Evolutionary conservation across 2,797 vertebrate genomes (phyloP).

Genomic region (Miichthys miiuy): DNA sequence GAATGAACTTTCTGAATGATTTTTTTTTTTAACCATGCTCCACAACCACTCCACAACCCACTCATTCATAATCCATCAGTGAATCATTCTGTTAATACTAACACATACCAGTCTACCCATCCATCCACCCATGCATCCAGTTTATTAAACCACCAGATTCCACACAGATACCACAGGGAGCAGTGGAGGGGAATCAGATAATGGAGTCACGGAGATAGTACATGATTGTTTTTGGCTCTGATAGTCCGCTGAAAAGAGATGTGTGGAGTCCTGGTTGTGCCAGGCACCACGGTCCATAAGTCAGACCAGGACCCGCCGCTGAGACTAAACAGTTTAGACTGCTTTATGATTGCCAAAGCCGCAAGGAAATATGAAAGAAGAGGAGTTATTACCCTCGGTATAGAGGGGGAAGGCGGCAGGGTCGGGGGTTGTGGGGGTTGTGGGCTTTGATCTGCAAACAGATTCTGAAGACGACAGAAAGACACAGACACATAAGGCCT

Average conservation of each 20-base stretch:
- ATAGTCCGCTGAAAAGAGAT: constrained; percentile 4
- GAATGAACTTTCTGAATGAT: no score
- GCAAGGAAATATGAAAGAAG: constrained; percentile 80
- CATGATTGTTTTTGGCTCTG: constrained; percentile 47
- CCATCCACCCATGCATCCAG: background rate
- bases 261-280: constrained; percentile 58
- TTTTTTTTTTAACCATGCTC: no score
- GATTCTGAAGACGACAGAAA: constrained; percentile 65
- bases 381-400: constrained; percentile 72
- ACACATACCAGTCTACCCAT: background rate
- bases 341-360: constrained; percentile 76
- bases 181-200: constrained; percentile 33
- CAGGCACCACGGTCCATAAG: constrained; percentile 68
- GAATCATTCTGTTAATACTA: constrained; percentile 22
- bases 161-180: constrained; percentile 56
- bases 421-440: constrained; percentile 21
- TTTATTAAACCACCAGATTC: constrained; percentile 32
- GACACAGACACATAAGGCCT: constrained; percentile 60
- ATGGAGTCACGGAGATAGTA: constrained; percentile 9
- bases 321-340: constrained; percentile 87
- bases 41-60: background rate
- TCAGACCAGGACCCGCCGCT: constrained; percentile 73
- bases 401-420: constrained; percentile 33
- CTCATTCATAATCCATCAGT: constrained; percentile 11
- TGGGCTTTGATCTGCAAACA: constrained; percentile 74